These are phyloP conservation scores for Cryptocephalus primarius DNA, from an alignment of 2,888 invertebrate species.

Conservation along the genomic window DNA sequence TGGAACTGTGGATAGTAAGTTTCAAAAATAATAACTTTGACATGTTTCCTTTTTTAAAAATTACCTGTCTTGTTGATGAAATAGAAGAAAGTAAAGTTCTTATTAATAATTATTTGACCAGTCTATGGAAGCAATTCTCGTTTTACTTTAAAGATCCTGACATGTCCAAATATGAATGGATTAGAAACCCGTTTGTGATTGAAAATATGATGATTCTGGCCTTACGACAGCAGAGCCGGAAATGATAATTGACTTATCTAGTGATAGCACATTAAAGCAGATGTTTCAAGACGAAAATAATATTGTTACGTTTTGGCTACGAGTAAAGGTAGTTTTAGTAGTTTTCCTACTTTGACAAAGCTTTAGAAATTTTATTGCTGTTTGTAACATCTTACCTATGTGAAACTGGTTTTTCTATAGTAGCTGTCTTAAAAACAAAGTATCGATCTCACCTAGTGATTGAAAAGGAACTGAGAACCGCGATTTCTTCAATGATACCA, in stretches of 20 bases:
- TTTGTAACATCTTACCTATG: too few species aligned
- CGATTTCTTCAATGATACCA: too few species aligned
- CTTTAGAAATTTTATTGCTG: neutral
- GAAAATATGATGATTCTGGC: conserved; percentile 1
- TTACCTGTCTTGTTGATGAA: conserved; percentile 1
- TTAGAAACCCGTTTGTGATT: conserved; percentile 1
- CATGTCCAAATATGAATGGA: conserved; percentile 1
- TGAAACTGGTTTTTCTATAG: conserved; percentile 3
- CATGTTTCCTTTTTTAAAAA: neutral
- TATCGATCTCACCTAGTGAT: conserved; percentile 3
- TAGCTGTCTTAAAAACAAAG: conserved; percentile 1
- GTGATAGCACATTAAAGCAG: conserved; percentile 3
- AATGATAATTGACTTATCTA: conserved; percentile 3
- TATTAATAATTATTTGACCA: conserved; percentile 2
- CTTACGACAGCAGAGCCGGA: conserved; percentile 1
- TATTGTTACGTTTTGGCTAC: conserved; percentile 2
- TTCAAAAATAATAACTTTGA: neutral
- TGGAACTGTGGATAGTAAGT: neutral
- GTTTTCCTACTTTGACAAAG: conserved; percentile 1
- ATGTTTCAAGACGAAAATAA: conserved; percentile 3
- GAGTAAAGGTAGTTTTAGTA: neutral
- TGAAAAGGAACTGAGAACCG: conserved; percentile 1
- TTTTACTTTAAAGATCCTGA: neutral
- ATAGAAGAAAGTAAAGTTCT: conserved; percentile 2
- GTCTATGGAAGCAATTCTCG: conserved; percentile 1